Conservation (phyloP, 2,113 vertebrate species). For the Puma concolor region DNA sequence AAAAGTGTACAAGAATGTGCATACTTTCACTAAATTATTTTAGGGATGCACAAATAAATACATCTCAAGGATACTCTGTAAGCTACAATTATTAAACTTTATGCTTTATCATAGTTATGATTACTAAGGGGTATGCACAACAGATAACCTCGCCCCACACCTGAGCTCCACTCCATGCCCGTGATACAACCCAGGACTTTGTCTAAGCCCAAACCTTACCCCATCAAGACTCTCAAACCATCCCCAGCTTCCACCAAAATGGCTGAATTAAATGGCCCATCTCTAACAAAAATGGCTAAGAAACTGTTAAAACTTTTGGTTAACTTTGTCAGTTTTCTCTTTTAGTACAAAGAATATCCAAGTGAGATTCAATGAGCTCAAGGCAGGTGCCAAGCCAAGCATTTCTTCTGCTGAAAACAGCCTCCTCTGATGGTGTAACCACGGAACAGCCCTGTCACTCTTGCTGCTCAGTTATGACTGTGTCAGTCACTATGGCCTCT, state of each 20-base stretch:
- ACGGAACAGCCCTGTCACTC: background rate
- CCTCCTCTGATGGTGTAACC: background rate
- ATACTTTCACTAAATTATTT: background rate
- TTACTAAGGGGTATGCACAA: background rate
- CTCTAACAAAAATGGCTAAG: background rate
- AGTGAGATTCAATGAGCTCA: background rate
- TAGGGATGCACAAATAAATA: background rate
- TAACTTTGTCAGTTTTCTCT: background rate
- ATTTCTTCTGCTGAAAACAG: background rate
- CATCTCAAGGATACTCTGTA: background rate
- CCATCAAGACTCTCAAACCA: background rate
- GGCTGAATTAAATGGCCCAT: background rate
- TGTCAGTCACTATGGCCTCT: fast-evolving
- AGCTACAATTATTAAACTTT: background rate
- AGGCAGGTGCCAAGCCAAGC: background rate
- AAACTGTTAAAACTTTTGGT: background rate
- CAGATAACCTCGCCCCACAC: background rate
- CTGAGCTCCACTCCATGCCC: background rate
- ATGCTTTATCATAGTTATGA: background rate
- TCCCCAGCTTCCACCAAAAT: background rate
- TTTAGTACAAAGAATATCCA: background rate
- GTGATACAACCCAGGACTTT: background rate
- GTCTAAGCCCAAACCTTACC: background rate
- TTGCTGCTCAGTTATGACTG: fast-evolving
- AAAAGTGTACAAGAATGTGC: background rate